phyloP scores from a whole-genome alignment of 1,140 invertebrate genomes.

The Ceratina australensis region DNA sequence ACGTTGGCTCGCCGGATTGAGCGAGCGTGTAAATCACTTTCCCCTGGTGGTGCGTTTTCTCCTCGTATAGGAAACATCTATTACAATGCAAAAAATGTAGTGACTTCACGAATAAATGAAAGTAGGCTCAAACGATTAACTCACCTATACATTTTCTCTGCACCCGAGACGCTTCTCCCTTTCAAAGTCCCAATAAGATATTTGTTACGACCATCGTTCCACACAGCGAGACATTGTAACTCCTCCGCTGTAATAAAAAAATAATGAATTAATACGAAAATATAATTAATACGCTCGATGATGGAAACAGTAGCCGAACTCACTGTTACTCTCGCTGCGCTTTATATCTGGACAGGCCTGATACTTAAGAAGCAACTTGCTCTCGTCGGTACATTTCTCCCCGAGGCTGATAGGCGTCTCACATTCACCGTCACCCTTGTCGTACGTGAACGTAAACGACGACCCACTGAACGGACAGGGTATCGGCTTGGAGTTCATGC shows the following conservation, averaged over 20 bases:
- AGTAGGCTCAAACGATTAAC: too few relatives aligned
- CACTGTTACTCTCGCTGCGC: constrained; percentile 80
- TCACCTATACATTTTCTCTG: constrained; percentile 82
- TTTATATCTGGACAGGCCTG: constrained; percentile 84
- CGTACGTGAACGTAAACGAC: constrained; percentile 91
- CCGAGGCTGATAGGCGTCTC: constrained; percentile 81
- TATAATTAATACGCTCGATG: not conserved
- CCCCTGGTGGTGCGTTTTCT: constrained; percentile 69
- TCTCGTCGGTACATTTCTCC: constrained; percentile 84
- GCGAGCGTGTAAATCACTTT: constrained; percentile 79
- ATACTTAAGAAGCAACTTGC: constrained; percentile 82
- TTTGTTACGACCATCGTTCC: constrained; percentile 83
- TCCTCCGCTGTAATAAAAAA: constrained; percentile 81
- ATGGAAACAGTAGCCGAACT: constrained; percentile 45
- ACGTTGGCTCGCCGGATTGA: constrained; percentile 83
- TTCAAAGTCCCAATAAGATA: constrained; percentile 82
- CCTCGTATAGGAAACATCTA: constrained; percentile 83
- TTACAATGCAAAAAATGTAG: not conserved
- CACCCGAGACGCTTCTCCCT: constrained; percentile 73
- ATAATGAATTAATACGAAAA: not conserved
- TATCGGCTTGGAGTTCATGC: constrained; percentile 84
- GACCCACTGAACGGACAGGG: constrained; percentile 86
- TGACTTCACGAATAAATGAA: too few relatives aligned
- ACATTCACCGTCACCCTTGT: constrained; percentile 83
- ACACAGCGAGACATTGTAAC: constrained; percentile 83